Conservation (phyloP, 2,797 vertebrate species). For the Manis pentadactyla region DNA sequence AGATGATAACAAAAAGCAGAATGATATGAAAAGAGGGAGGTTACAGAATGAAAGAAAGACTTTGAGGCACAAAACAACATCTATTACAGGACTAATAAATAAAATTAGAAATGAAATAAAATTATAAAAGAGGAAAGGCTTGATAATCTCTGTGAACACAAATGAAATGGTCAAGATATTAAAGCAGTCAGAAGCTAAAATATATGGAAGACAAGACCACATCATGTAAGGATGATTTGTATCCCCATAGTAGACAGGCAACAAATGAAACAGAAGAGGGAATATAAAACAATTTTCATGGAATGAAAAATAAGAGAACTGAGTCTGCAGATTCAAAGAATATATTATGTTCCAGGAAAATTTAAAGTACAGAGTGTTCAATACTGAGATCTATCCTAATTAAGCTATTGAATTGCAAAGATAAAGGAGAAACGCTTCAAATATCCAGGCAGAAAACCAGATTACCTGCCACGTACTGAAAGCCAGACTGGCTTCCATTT, state of each 20-base stretch:
- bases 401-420: slow-evolving; percentile 24
- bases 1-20: slow-evolving; percentile 57
- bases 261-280: slow-evolving; percentile 16
- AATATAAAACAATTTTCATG: not conserved
- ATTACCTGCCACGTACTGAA: slow-evolving; percentile 14
- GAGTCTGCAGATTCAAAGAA: not conserved
- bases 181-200: not conserved
- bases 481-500: not conserved
- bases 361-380: not conserved
- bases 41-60: not conserved
- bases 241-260: not conserved
- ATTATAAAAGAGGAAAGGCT: not conserved
- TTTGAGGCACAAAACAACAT: not conserved
- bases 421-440: not conserved
- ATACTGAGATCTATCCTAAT: not conserved
- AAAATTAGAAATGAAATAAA: slow-evolving; percentile 57
- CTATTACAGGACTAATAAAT: not conserved
- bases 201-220: not conserved
- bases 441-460: not conserved
- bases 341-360: slow-evolving; percentile 2
- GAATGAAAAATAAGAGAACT: slow-evolving; percentile 14
- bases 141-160: not conserved
- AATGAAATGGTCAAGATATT: not conserved
- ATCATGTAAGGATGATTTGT: slow-evolving; percentile 2
- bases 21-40: not conserved